Base-by-base conservation (phyloP, 2,888 invertebrate genomes). In the Tetropium fuscum region DNA sequence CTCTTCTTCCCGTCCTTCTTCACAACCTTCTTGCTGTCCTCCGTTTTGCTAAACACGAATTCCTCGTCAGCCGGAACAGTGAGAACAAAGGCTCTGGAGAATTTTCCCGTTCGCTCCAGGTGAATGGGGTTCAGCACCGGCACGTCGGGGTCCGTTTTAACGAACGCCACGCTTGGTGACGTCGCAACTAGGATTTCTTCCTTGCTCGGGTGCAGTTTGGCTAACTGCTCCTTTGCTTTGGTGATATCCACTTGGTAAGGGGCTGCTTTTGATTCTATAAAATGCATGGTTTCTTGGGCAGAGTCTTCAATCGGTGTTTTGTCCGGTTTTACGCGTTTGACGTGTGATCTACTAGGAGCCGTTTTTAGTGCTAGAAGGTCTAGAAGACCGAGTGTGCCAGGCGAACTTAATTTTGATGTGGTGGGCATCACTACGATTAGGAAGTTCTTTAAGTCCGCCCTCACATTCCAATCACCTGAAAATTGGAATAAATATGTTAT, bases 391-490 rank as follows among this genome's bases (percentile, higher is more conserved):
- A 62, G 44, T 53, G 40, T 36, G 36, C 60, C 38, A 7, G 44
- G 15, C 1, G 16, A 1, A 6, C 16, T 30, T n/a, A 16, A 16
- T 2, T 10, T 16, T 1, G 25, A 15, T 8, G 62, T 40, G 1
- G 74, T 60, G 3, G 78, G 76, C 3, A 76, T 71, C n/a, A 92
- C 78, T 18, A 93, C 78, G 47, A 93, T 81, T 64, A 92, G 83
- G 64, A 93, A 86, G 74, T 93, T 92, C 66, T 91, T 88, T 6
- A 93, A 81, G 76, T 92, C 90, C 0, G 91, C 90, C 47, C 88
- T 85, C 7, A 92, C 85, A 79, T 94, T 78, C 72, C 64, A 73
- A 1, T 89, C 87, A 22, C 66, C 66, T 66, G 48, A 11, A 49
- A 49, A 13, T 34, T 13, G 8, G 3, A 11, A 30, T 2, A 30